phyloP scores from a whole-genome alignment of 2,113 vertebrate species.

The Brachyistius frenatus region DNA sequence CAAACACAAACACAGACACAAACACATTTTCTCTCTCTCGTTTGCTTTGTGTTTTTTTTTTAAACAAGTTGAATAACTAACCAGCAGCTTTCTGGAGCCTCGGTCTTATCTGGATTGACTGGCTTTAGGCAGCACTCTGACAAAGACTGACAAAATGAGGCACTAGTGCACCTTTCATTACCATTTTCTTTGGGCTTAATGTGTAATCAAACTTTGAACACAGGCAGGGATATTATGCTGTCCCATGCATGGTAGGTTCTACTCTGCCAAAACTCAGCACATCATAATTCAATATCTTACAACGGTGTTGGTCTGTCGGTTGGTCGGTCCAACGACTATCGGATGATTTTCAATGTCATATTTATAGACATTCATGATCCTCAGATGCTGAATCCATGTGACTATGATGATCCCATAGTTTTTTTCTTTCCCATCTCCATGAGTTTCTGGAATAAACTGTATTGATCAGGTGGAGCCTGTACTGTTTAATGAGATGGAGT shows the following conservation, averaged over 20 bases:
- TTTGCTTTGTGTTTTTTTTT: constrained; percentile 8
- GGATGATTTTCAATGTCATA: too few relatives aligned
- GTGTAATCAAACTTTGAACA: constrained; percentile 3
- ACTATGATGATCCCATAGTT: too few relatives aligned
- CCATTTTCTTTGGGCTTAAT: not conserved
- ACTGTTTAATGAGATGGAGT: too few relatives aligned
- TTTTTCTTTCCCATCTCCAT: too few relatives aligned
- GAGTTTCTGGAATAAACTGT: too few relatives aligned
- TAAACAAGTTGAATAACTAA: constrained; percentile 24
- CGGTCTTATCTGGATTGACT: not conserved
- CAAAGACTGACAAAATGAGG: constrained; percentile 2
- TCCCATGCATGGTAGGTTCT: fast-evolving
- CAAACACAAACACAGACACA: not conserved
- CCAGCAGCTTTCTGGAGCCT: not conserved
- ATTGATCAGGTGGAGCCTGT: too few relatives aligned
- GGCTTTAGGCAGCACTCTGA: constrained; percentile 14
- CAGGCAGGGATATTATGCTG: not conserved
- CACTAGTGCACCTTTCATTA: constrained; percentile 11
- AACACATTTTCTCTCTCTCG: not conserved
- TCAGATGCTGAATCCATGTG: too few relatives aligned
- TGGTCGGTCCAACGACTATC: too few relatives aligned
- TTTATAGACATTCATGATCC: too few relatives aligned
- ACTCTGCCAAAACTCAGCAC: not conserved
- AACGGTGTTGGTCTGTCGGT: not conserved
- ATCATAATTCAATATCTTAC: not conserved